A percentile compares a stretch with the other conserved stretches of the same genome.
Evolutionary conservation across 2,888 invertebrate genomes (phyloP).

Genomic region (Lobophora halterata): DNA sequence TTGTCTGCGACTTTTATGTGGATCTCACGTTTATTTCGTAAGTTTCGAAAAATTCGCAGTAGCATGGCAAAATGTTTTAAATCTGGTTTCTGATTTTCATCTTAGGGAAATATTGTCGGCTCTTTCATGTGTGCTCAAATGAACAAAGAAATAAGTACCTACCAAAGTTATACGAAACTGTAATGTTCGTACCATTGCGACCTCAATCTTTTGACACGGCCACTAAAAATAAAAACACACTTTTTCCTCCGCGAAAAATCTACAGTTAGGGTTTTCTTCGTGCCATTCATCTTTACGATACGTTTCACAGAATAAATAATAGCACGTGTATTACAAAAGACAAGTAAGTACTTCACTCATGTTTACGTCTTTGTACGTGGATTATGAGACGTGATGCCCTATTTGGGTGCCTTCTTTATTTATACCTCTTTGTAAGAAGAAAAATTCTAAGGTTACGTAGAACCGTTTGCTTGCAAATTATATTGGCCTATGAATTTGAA

Average conservation of each 20-base stretch:
- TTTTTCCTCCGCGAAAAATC: constrained; percentile 36
- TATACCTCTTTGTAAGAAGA: constrained; percentile 39
- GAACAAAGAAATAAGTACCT: not conserved
- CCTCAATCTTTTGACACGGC: constrained; percentile 31
- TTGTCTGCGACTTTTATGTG: constrained; percentile 20
- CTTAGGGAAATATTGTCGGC: no score
- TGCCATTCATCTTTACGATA: constrained; percentile 69
- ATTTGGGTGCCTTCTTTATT: constrained; percentile 58
- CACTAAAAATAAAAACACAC: constrained; percentile 35
- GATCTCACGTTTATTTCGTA: constrained; percentile 5
- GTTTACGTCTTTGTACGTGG: constrained; percentile 71
- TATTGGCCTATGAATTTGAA: constrained; percentile 59
- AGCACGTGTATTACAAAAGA: constrained; percentile 56
- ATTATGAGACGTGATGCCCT: constrained; percentile 71
- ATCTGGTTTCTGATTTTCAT: no score
- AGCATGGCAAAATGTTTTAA: no score
- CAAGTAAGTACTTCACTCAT: constrained; percentile 69
- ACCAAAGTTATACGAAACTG: not conserved
- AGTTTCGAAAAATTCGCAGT: no score
- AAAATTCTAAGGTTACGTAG: constrained; percentile 52
- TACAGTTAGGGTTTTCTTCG: constrained; percentile 45
- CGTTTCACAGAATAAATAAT: constrained; percentile 21
- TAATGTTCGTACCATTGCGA: no score
- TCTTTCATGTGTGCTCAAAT: no score
- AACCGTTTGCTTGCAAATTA: constrained; percentile 65